These are phyloP conservation scores for Apostichopus leukothele DNA, from an alignment of 53 echinoderm and acorn worm species.

Conservation along the genomic window DNA sequence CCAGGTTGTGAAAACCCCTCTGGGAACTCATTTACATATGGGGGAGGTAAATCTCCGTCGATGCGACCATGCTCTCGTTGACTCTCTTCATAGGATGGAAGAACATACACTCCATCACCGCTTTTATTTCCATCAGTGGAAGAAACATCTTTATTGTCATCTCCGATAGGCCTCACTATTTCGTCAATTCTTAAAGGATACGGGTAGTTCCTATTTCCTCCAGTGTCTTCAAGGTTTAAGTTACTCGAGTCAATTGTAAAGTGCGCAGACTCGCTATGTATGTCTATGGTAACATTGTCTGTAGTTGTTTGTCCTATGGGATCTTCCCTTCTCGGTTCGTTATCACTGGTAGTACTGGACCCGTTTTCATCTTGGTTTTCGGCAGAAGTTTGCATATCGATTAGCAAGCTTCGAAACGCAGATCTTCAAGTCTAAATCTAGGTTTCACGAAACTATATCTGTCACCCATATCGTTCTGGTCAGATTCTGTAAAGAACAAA, in stretches of 20 bases:
- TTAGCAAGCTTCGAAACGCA: too few species aligned
- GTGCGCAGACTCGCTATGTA: neutral
- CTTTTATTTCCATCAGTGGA: neutral
- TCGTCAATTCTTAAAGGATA: neutral
- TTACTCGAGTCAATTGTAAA: neutral
- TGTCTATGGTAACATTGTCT: neutral
- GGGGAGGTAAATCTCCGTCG: constrained; percentile 38
- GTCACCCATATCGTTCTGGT: too few species aligned
- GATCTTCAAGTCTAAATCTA: too few species aligned
- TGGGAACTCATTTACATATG: neutral
- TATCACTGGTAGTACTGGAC: neutral
- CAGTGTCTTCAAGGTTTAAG: neutral
- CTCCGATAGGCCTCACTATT: neutral
- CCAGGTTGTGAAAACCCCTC: neutral
- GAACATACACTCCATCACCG: neutral
- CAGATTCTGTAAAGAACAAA: too few species aligned
- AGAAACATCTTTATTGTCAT: neutral
- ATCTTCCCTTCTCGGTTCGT: neutral
- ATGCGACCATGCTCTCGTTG: constrained; percentile 10
- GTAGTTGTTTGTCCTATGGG: neutral
- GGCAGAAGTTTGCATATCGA: neutral
- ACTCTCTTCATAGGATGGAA: constrained; percentile 43
- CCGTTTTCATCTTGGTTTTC: neutral
- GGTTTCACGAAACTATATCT: too few species aligned
- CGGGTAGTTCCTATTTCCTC: neutral